Evolutionary conservation across 2,113 vertebrate species (phyloP).

Genomic region (Setophaga coronata): DNA sequence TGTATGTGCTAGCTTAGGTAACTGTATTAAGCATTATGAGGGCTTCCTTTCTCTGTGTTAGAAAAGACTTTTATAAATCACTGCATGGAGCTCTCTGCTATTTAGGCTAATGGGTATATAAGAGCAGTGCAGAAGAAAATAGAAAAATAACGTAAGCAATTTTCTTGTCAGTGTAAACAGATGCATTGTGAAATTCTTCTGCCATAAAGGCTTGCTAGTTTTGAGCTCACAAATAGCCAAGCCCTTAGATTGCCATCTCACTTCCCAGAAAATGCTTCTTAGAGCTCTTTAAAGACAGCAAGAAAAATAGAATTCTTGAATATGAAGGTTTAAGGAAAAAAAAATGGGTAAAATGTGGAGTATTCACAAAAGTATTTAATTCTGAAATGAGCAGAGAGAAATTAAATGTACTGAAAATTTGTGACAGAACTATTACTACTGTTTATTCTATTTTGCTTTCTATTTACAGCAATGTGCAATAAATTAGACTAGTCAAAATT

Average conservation of each 20-base stretch:
- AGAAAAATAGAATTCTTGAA: background rate
- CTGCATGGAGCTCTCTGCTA: background rate
- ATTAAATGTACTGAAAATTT: background rate
- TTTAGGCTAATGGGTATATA: background rate
- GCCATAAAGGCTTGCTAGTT: background rate
- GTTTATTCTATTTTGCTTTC: background rate
- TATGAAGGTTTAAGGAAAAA: background rate
- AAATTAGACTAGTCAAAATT: background rate
- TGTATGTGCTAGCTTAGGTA: background rate
- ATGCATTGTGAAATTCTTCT: background rate
- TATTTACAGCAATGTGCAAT: background rate
- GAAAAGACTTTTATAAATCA: background rate
- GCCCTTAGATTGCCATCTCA: background rate
- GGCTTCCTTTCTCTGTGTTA: background rate
- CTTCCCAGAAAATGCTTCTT: background rate
- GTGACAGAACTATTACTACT: background rate
- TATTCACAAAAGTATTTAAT: background rate
- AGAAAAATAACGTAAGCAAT: background rate
- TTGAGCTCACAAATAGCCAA: background rate
- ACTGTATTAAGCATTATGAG: background rate
- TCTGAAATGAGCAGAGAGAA: background rate
- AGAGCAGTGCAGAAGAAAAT: background rate
- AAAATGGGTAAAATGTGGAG: background rate
- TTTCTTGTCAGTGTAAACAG: background rate
- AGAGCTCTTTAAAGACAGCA: background rate